Conservation (phyloP, 1,140 invertebrate genomes). For the Galendromus occidentalis region DNA sequence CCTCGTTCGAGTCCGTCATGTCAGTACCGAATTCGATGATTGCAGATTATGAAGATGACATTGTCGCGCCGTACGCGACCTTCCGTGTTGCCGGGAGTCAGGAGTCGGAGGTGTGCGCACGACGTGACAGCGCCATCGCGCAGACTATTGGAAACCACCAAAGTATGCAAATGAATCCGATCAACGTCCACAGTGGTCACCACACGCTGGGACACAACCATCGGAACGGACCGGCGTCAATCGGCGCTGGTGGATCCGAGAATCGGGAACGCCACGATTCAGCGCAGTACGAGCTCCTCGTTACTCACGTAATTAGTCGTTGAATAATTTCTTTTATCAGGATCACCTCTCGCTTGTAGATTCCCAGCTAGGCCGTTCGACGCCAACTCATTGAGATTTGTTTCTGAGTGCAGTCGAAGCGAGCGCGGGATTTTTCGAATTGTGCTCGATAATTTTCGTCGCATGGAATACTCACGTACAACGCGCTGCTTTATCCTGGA, state of each 20-base stretch:
- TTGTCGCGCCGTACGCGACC: slow-evolving; percentile 11
- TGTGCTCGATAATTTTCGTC: too few species aligned
- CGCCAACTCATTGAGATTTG: too few species aligned
- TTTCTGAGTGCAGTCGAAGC: too few species aligned
- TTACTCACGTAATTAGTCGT: slow-evolving; percentile 11
- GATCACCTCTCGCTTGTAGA: too few species aligned
- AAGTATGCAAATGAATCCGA: not conserved
- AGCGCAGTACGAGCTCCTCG: slow-evolving; percentile 11
- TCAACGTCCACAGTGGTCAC: not conserved
- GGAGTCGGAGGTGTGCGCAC: slow-evolving; percentile 10
- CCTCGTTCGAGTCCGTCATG: too few species aligned
- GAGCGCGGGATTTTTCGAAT: too few species aligned
- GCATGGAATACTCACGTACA: too few species aligned
- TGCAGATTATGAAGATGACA: slow-evolving; percentile 8
- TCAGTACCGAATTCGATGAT: not conserved
- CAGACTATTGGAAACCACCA: not conserved
- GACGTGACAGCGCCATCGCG: slow-evolving; percentile 9
- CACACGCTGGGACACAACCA: not conserved
- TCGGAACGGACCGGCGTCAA: not conserved
- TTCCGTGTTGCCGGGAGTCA: slow-evolving; percentile 10
- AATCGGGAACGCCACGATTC: not conserved
- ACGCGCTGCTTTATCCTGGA: too few species aligned
- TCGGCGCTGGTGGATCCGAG: not conserved
- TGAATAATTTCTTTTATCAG: too few species aligned
- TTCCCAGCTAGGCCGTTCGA: too few species aligned